phyloP scores from a whole-genome alignment of 2,797 vertebrate species.

The Danio jaintianensis region DNA sequence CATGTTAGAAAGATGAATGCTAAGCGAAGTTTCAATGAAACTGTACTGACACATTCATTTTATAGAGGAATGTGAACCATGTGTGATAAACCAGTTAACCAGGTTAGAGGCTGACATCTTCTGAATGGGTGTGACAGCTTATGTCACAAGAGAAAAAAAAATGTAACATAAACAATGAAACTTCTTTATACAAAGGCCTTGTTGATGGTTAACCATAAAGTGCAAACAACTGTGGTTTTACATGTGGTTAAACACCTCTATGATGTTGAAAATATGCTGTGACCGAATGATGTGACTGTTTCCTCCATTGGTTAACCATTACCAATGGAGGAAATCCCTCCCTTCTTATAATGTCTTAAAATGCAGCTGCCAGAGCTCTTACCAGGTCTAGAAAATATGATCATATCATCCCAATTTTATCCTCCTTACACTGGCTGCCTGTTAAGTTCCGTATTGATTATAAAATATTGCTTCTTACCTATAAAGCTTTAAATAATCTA shows the following conservation, averaged over 20 bases:
- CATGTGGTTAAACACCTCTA: no score
- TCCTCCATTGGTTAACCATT: not conserved
- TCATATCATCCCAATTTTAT: no score
- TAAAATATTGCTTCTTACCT: no score
- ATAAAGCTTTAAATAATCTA: no score
- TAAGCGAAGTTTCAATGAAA: slow-evolving; percentile 72
- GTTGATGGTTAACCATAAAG: not conserved
- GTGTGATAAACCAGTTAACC: slow-evolving; percentile 77
- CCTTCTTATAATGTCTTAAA: no score
- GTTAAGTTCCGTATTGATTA: no score
- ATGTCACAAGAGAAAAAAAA: slow-evolving; percentile 1
- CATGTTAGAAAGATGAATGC: slow-evolving; percentile 65
- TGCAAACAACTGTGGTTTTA: not conserved
- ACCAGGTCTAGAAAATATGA: no score
- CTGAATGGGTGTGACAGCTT: slow-evolving; percentile 60
- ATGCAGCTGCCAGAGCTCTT: no score
- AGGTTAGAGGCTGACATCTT: slow-evolving; percentile 64
- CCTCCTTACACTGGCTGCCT: no score
- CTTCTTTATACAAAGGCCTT: not conserved
- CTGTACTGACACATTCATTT: slow-evolving; percentile 65
- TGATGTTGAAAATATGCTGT: no score
- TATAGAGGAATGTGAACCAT: slow-evolving; percentile 75
- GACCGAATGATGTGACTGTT: not conserved
- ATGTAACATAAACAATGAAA: not conserved
- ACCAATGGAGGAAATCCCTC: no score